Evolutionary conservation across 2,797 vertebrate species (phyloP), one percentile per base, ranked within the genome.

Genomic region (Podarcis lilfordi): DNA sequence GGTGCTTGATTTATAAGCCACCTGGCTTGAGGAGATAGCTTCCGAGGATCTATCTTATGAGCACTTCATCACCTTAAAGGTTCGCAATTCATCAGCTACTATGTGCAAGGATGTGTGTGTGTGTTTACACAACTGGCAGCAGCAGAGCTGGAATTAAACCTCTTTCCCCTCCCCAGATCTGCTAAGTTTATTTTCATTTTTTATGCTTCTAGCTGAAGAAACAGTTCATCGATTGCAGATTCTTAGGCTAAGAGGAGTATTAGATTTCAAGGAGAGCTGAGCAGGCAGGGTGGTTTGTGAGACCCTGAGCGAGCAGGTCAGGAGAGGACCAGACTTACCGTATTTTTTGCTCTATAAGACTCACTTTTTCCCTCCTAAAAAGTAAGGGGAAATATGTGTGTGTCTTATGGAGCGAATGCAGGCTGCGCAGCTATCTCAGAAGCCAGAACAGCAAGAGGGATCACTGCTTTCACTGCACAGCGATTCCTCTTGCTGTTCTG

Each of bases 101-200:
- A 66, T 35, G 23, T 35, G 11, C 2, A 37, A 27, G 71, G 8
- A 4, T 32, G 78, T 35, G n/a, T 32, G 50, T 32, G 23, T 23
- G 15, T 75, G 19, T 37, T 13, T 43, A 37, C 37, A n/a, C 72
- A 74, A 87, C 64, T 78, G 71, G 88, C 86, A 27, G 37, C 88
- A 25, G 1, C 80, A 84, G 0, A 4, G 40, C 43, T 55, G 84
- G 59, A 23, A 10, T 91, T 92, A 89, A 86, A 92, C 80, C 45
- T 59, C 89, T 80, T 82, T 0, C 0, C 29, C 55, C 25, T 86
- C 72, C n/a, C 78, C 83, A 43, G 83, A 72, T 61, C 61, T 86
- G n/a, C 40, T 68, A 35, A 50, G 5, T 21, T 15, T 17, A 17
- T 35, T 3, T 0, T 0, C 45, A 23, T 17, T 5, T 13, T 11